phyloP scores from a whole-genome alignment of 2,888 invertebrate genomes.

The Ochlodes sylvanus region DNA sequence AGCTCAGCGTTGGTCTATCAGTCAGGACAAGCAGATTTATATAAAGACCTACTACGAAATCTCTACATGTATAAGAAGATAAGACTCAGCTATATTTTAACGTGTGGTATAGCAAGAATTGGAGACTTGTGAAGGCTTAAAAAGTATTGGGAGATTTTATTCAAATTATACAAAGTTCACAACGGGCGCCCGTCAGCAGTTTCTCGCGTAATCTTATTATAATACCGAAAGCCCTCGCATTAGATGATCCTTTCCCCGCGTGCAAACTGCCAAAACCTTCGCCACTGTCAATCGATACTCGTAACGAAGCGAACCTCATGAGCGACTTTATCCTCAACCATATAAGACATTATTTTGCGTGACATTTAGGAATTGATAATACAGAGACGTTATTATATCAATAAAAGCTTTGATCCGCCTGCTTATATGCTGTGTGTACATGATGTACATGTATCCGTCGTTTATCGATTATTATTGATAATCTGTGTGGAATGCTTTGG shows the following conservation, averaged over 20 bases:
- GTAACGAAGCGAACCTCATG: slow-evolving; percentile 59
- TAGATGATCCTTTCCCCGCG: slow-evolving; percentile 70
- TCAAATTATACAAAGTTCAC: slow-evolving; percentile 33
- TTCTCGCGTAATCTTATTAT: slow-evolving; percentile 67
- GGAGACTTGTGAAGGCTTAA: slow-evolving; percentile 25
- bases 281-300: slow-evolving; percentile 71
- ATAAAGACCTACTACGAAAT: background rate
- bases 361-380: slow-evolving; percentile 33
- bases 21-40: no score
- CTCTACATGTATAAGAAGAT: background rate
- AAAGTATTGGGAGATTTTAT: slow-evolving; percentile 31
- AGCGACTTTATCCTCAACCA: slow-evolving; percentile 70
- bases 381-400: slow-evolving; percentile 10
- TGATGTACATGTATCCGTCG: slow-evolving; percentile 4
- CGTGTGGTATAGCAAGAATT: slow-evolving; percentile 16
- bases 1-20: no score
- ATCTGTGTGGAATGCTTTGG: slow-evolving; percentile 3
- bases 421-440: slow-evolving; percentile 1
- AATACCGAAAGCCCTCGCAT: slow-evolving; percentile 71
- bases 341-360: slow-evolving; percentile 45
- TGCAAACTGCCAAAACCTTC: slow-evolving; percentile 72
- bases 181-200: slow-evolving; percentile 57
- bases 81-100: slow-evolving; percentile 11
- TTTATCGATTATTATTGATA: slow-evolving; percentile 12
- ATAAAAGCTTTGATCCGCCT: slow-evolving; percentile 11